phyloP scores from a whole-genome alignment of 2,797 vertebrate species.

The Hydrophis major region DNA sequence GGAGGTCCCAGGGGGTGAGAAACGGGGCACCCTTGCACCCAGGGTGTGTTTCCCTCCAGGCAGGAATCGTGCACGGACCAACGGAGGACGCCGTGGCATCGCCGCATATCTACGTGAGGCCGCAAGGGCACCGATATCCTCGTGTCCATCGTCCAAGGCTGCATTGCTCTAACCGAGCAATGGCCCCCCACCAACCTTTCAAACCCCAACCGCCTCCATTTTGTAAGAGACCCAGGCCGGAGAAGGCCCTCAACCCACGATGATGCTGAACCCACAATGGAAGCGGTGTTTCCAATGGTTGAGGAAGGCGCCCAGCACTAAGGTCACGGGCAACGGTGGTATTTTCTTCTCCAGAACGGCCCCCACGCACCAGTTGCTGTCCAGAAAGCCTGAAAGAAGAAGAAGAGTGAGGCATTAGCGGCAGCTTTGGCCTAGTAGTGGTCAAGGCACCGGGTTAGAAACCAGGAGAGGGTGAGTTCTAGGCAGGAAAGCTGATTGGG shows the following conservation, averaged over 20 bases:
- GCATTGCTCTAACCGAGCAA: background rate
- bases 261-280: slow-evolving; percentile 80
- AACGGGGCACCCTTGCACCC: background rate
- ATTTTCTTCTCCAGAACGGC: slow-evolving; percentile 91
- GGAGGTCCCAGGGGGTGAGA: background rate
- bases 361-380: slow-evolving; percentile 93
- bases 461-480: too few species aligned
- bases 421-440: background rate
- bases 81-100: background rate
- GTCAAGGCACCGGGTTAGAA: background rate
- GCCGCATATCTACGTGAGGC: too few species aligned
- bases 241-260: slow-evolving; percentile 68
- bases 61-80: background rate
- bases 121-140: background rate
- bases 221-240: background rate
- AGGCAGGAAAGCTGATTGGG: too few species aligned
- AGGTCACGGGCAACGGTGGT: slow-evolving; percentile 86
- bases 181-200: background rate
- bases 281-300: slow-evolving; percentile 92
- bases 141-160: background rate
- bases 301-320: slow-evolving; percentile 94
- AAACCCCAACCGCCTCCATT: background rate
- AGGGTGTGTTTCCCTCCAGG: background rate
- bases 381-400: slow-evolving; percentile 79
- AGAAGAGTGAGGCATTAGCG: background rate